These are phyloP conservation scores for Coregonus ussuriensis DNA, from an alignment of 2,797 vertebrate species.

Conservation along the genomic window DNA sequence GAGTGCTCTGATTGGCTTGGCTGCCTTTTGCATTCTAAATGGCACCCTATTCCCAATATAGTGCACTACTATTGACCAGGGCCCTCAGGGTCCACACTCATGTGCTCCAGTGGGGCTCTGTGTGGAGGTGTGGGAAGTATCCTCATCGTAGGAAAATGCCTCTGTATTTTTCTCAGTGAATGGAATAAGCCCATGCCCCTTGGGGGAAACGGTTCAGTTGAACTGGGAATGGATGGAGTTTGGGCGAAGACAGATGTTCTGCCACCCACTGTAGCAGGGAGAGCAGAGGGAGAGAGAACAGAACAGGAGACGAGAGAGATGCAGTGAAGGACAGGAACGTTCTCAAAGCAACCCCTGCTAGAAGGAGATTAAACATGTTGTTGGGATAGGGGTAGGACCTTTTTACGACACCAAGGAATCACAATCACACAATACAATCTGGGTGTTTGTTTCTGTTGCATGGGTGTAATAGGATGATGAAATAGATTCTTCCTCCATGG, in stretches of 20 bases:
- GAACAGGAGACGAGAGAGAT: neutral
- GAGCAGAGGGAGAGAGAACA: neutral
- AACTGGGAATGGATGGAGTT: neutral
- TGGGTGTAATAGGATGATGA: neutral
- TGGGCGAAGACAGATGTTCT: neutral
- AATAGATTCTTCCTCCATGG: neutral
- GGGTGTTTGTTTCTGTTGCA: too few species aligned
- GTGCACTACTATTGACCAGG: too few species aligned
- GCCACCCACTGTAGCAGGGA: too few species aligned
- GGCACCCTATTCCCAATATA: neutral
- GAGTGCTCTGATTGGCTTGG: neutral
- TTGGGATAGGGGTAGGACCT: too few species aligned
- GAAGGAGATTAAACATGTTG: too few species aligned
- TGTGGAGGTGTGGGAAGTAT: too few species aligned
- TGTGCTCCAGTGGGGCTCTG: too few species aligned
- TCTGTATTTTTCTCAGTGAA: neutral
- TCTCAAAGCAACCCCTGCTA: too few species aligned
- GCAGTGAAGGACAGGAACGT: neutral
- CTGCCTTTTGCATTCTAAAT: neutral
- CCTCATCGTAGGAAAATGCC: neutral
- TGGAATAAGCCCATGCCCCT: neutral
- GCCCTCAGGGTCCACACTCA: too few species aligned
- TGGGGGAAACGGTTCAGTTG: neutral
- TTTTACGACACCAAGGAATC: neutral
- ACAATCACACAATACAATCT: neutral